Conservation (phyloP, 2,888 invertebrate species). For the Apodemia duryi region DNA sequence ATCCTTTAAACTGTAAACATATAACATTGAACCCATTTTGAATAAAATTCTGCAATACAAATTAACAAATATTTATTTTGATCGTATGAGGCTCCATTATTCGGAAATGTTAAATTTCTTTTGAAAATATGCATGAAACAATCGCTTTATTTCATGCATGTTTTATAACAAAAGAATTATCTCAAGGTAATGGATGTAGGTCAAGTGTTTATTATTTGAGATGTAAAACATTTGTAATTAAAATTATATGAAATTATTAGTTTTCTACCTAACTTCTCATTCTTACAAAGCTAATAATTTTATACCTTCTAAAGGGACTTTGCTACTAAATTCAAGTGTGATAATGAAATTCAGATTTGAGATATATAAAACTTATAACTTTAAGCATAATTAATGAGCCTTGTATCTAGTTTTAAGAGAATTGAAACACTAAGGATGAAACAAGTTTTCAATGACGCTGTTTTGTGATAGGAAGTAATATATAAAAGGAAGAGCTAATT, state of each 20-base stretch:
- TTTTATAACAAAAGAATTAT: constrained; percentile 32
- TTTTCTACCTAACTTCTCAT: neutral
- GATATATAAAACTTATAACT: neutral
- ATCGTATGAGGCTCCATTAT: neutral
- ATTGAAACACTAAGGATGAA: constrained; percentile 19
- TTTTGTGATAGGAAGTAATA: constrained; percentile 60
- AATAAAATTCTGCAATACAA: neutral
- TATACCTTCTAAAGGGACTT: too few relatives aligned
- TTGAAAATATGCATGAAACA: constrained; percentile 2
- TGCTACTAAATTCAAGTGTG: neutral
- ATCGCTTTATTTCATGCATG: too few relatives aligned
- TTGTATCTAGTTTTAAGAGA: neutral
- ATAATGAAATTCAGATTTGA: neutral
- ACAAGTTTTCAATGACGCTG: constrained; percentile 33
- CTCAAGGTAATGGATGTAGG: constrained; percentile 45
- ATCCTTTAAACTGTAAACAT: too few relatives aligned
- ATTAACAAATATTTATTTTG: neutral
- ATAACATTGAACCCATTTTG: too few relatives aligned
- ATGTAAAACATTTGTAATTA: neutral
- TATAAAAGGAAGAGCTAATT: constrained; percentile 67
- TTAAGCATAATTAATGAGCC: neutral
- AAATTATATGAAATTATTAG: neutral
- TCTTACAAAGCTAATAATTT: too few relatives aligned
- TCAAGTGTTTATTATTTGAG: constrained; percentile 48
- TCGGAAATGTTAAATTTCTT: neutral